Evolutionary conservation across 2,888 invertebrate genomes (phyloP), one percentile per base, ranked within the genome.

Genomic region (Spialia ferax): DNA sequence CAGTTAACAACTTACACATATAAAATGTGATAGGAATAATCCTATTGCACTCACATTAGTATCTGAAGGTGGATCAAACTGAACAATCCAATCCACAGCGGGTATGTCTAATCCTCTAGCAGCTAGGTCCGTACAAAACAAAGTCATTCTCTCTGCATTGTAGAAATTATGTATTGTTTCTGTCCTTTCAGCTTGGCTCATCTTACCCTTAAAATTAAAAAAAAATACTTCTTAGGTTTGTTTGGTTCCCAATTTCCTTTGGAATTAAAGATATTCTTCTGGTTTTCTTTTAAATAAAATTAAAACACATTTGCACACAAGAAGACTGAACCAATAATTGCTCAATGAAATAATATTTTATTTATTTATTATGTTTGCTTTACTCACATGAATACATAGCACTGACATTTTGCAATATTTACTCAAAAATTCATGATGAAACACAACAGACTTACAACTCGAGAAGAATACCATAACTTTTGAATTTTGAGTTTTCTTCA

Each of bases 11-110:
- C 2, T 10, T 32, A 10, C 11, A 32, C 10, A 32, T 10, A 10
- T 10, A 32, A 4, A 4, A 26, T 26, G 6, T 26, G 2, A 1
- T 10, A 10, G n/a, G n/a, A 32, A 11, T 32, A 1, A 11, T 32
- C 32, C 32, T 42, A 50, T 1, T 15, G 23, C 50, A 77, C 84
- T 84, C 82, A 97, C 97, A 94, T 97, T 98, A 1, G 99, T 99
- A 94, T 99, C 99, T 94, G 99, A 99, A 80, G 99, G 99, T 11
- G 99, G 99, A 95, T 99, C 99, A 86, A 96, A 99, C 86, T 99
- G 99, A 0, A 99, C 98, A 81, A 99, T 99, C 99, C 99, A 99
- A 88, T 99, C 99, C 0, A 99, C 99, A 59, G 97, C 96, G 0
- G 99, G 99, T 87, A 99, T 99, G 85, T 99, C 99, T 71, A 99